Evolutionary conservation across 1,140 invertebrate species (phyloP), one percentile per base, ranked within the genome.

Genomic region (Zaprionus africanus): DNA sequence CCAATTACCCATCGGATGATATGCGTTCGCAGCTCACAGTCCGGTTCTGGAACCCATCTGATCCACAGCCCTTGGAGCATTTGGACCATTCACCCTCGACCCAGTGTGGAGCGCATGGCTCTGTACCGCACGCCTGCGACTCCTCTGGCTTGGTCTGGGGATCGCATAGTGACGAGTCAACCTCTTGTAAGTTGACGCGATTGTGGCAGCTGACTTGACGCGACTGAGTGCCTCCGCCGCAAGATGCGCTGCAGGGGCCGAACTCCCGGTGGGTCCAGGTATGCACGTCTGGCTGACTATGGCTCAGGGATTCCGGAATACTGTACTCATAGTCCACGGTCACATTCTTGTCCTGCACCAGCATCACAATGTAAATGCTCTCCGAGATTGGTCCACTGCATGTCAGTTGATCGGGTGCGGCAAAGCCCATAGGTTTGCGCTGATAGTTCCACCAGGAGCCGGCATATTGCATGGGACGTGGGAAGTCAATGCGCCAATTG

Each of bases 251-350:
- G 92, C 98, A 99, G 0, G 95, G 93, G 5, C 95, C 95, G 93
- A 97, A 99, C 68, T 96, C 95, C 41, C 96, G 96, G 82, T 94
- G 95, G 6, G 95, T 94, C 97, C 97, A 98, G 9, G 94, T 94
- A 92, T 98, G 98, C 28, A 94, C 94, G 67, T 96, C 96, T 46
- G 95, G 94, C 1, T 94, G 93, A 59, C 93, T 94, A 15, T 95
- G 94, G 9, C 95, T 95, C 5, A 96, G 93, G 24, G 95, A 95
- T 49, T 95, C 95, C 0, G 97, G 97, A 19, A 99, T 94, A 75
- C 97, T 98, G 93, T 99, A 99, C 90, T 99, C 97, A 92, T 98
- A 99, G 66, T 96, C 93, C 5, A 99, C 95, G 0, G 97, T 98
- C 1, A 97, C 95, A 80, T 98, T 98, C 26, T 93, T 93, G 87